Conservation (phyloP, 1,140 invertebrate species). For the Ceratina calcarata region DNA sequence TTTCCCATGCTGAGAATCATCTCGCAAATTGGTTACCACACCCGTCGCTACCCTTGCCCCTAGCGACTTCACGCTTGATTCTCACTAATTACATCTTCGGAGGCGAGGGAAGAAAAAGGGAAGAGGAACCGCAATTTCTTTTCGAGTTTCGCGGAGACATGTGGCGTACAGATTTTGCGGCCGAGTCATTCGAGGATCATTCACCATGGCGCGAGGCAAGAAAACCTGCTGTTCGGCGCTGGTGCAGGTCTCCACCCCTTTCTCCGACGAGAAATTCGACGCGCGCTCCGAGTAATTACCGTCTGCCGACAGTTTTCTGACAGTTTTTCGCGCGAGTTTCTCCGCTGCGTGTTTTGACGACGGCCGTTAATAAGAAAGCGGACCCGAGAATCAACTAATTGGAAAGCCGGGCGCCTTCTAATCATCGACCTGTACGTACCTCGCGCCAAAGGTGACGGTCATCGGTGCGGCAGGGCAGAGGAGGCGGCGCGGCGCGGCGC, state of each 20-base stretch:
- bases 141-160: constrained; percentile 49
- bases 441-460: constrained; percentile 57
- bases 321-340: constrained; percentile 33
- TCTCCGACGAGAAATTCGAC: constrained; percentile 46
- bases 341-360: constrained; percentile 16
- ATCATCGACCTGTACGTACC: constrained; percentile 53
- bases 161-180: constrained; percentile 48
- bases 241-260: constrained; percentile 59
- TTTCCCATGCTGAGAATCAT: constrained; percentile 54
- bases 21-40: constrained; percentile 75
- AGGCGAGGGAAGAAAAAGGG: constrained; percentile 5
- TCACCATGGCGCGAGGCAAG: not conserved
- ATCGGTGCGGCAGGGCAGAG: constrained; percentile 11
- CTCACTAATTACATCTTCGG: constrained; percentile 64
- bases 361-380: constrained; percentile 64
- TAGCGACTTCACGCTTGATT: constrained; percentile 67
- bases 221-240: constrained; percentile 9
- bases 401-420: constrained; percentile 61
- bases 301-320: constrained; percentile 28
- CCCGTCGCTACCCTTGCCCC: constrained; percentile 63
- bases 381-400: constrained; percentile 66
- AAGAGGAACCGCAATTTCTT: not conserved
- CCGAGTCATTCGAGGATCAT: constrained; percentile 52
- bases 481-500: not conserved
- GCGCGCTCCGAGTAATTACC: constrained; percentile 54